phyloP scores from a whole-genome alignment of 2,113 vertebrate genomes.

The Gopherus evgoodei region DNA sequence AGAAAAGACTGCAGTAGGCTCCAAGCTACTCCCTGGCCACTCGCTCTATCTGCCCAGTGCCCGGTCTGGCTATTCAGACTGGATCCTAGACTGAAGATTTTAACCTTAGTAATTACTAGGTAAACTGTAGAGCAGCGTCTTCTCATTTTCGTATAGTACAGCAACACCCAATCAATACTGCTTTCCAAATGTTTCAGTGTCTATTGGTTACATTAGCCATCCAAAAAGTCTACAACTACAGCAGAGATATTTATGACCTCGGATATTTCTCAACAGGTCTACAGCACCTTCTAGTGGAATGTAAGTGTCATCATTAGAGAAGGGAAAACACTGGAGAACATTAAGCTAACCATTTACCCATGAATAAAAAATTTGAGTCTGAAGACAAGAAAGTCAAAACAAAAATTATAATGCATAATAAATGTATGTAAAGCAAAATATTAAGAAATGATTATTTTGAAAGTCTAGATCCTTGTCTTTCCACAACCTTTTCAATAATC shows the following conservation, averaged over 20 bases:
- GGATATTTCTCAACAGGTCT: background rate
- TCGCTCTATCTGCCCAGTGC: background rate
- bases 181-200: background rate
- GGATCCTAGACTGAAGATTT: background rate
- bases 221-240: background rate
- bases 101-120: background rate
- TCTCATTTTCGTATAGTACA: background rate
- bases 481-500: background rate
- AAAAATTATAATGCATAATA: background rate
- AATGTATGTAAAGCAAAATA: background rate
- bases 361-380: background rate
- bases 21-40: background rate
- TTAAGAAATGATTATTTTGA: accelerated
- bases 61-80: background rate
- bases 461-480: background rate
- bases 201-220: background rate
- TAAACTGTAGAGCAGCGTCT: background rate
- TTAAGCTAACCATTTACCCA: background rate
- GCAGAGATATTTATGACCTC: background rate
- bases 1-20: background rate
- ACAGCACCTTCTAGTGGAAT: constrained; percentile 67
- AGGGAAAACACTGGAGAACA: background rate
- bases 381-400: background rate
- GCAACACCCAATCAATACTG: background rate
- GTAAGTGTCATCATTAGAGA: background rate